Evolutionary conservation across 1,140 invertebrate species (phyloP), one percentile per base, ranked within the genome.

Genomic region (Dreissena polymorpha): DNA sequence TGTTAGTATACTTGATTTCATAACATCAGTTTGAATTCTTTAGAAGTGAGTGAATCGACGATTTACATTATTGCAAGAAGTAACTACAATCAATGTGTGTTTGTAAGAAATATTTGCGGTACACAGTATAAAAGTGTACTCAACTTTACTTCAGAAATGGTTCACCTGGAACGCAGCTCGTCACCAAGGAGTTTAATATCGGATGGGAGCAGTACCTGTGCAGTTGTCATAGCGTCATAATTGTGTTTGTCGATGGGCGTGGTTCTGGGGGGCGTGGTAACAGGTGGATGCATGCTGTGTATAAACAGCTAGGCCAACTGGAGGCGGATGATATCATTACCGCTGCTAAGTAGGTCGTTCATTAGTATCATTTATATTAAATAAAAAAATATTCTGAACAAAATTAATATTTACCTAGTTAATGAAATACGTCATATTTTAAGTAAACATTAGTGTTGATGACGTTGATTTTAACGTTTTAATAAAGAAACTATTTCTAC

Each of bases 301-400:
- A 97, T 89, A 95, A 96, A 82, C 94, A 95, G 60, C 93, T 98
- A 0, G 97, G 97, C 0, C 96, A 96, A 7, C 95, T 97, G 0
- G 97, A 99, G 93, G 96, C 98, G 2, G 95, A 96, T 21, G 98
- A 99, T 93, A 97, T 98, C 91, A 93, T 98, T n/a, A 96, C 97
- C 93, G 97, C 98, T 18, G 96, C 96, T 18, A 96, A 97, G 96
- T 97, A 93, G 95, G 94, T 93, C 39, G 39, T 39, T 39, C 39
- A 39, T 5, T 39, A 39, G 39, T 39, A 39, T 39, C 2, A 39
- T 39, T 39, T 5, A 39, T 39, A 39, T 39, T 39, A 39, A 39
- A 39, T 39, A 5, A 5, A 39, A 39, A 39, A 39, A 5, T 2
- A 39, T 39, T 39, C 39, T 39, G 39, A 39, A 5, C 39, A 39